These are phyloP conservation scores for Callyntrura sp. DNA, from an alignment of 2,888 invertebrate species.

Conservation along the genomic window DNA sequence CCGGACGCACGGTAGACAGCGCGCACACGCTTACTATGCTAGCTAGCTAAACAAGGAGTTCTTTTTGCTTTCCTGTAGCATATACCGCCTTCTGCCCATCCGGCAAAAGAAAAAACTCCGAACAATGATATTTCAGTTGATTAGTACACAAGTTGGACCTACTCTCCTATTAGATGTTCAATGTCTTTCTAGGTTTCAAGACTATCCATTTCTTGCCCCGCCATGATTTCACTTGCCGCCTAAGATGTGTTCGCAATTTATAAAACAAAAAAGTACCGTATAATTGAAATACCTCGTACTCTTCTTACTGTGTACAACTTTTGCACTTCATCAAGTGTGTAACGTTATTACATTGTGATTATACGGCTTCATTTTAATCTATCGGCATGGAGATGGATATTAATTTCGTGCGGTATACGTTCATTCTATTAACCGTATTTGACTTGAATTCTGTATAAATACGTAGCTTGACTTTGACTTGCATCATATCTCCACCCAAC, in stretches of 20 bases:
- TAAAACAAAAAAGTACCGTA: too few relatives aligned
- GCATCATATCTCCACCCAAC: too few relatives aligned
- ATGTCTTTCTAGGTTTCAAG: conserved; percentile 39
- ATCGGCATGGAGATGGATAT: too few relatives aligned
- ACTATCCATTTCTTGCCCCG: conserved; percentile 40
- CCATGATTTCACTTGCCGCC: conserved; percentile 28
- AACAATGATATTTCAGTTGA: conserved; percentile 29
- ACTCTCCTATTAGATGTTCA: conserved; percentile 20
- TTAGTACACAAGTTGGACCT: conserved; percentile 16
- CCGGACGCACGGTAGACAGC: conserved; percentile 46
- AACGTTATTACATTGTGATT: too few relatives aligned
- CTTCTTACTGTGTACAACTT: too few relatives aligned
- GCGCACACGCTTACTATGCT: conserved; percentile 25
- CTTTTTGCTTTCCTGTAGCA: conserved; percentile 9
- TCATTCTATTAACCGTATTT: too few relatives aligned
- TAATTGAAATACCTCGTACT: too few relatives aligned
- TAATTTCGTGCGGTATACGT: too few relatives aligned
- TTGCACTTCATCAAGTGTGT: too few relatives aligned
- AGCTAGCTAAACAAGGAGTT: conserved; percentile 40
- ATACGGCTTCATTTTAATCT: too few relatives aligned
- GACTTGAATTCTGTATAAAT: too few relatives aligned
- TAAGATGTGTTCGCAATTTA: neutral
- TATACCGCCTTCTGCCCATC: conserved; percentile 21
- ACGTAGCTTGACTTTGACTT: too few relatives aligned
- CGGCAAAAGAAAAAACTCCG: conserved; percentile 34